Conservation (phyloP, 2,113 vertebrate genomes). For the Pongo pygmaeus region DNA sequence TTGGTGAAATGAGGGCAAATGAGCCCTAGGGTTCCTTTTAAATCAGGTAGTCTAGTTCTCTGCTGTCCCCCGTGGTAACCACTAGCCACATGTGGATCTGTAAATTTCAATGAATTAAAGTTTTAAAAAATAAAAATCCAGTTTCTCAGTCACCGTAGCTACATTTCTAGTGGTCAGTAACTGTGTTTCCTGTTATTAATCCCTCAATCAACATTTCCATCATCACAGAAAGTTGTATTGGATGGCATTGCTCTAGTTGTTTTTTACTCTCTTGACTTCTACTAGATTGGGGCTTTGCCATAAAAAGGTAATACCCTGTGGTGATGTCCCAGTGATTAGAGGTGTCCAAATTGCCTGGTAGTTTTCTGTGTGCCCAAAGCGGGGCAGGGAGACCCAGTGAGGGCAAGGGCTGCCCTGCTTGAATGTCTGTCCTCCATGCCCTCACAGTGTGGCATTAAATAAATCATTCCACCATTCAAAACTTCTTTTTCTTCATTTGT, state of each 20-base stretch:
- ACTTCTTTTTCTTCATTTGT: not conserved
- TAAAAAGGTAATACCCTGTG: not conserved
- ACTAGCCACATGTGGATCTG: not conserved
- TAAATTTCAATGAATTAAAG: not conserved
- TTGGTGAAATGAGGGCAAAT: not conserved
- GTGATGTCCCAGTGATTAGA: not conserved
- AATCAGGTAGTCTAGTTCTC: not conserved
- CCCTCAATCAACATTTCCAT: not conserved
- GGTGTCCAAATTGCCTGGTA: not conserved
- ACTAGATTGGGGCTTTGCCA: not conserved
- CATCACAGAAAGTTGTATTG: not conserved
- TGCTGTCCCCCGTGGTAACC: not conserved
- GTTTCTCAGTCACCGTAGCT: not conserved
- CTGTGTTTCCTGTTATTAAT: not conserved
- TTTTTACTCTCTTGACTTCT: not conserved
- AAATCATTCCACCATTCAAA: not conserved
- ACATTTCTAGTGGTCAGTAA: not conserved
- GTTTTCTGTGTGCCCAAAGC: rapidly evolving
- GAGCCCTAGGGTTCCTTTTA: not conserved
- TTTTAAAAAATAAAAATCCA: constrained; percentile 19
- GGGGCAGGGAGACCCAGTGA: not conserved
- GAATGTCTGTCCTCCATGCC: not conserved
- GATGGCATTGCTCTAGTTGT: not conserved
- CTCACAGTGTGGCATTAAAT: not conserved
- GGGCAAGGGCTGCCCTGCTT: not conserved